phyloP scores from a whole-genome alignment of 2,888 invertebrate species.

The Lithophane leautieri region DNA sequence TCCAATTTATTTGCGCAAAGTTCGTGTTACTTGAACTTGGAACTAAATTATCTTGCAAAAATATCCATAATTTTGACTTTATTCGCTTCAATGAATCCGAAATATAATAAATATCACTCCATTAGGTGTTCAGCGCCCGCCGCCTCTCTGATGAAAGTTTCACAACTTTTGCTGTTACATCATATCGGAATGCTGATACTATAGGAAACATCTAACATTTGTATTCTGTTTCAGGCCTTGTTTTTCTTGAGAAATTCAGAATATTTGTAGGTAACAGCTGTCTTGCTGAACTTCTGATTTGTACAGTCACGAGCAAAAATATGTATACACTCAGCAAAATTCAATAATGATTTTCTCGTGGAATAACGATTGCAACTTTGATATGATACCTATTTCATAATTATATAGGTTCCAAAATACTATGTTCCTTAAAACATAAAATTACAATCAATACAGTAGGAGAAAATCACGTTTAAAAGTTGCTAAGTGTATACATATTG shows the following conservation, averaged over 20 bases:
- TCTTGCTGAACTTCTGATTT: conserved; percentile 6
- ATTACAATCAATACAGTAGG: too few relatives aligned
- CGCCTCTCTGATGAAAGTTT: conserved; percentile 35
- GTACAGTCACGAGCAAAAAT: too few relatives aligned
- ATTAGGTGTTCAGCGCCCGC: conserved; percentile 41
- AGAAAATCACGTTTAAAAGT: too few relatives aligned
- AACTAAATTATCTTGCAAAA: conserved; percentile 43
- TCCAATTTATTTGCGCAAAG: conserved; percentile 37
- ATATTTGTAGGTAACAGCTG: conserved; percentile 46
- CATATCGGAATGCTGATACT: conserved; percentile 39
- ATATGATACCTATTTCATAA: too few relatives aligned
- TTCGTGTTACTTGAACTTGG: conserved; percentile 28
- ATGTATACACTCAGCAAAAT: too few relatives aligned
- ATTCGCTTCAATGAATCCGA: conserved; percentile 32
- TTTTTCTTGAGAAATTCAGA: conserved; percentile 35
- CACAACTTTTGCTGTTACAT: conserved; percentile 48
- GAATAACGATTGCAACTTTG: too few relatives aligned
- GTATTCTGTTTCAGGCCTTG: conserved; percentile 37
- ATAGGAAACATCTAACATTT: conserved; percentile 19
- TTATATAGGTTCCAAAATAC: too few relatives aligned
- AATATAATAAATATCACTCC: conserved; percentile 51
- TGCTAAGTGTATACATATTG: too few relatives aligned
- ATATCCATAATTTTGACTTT: conserved; percentile 44
- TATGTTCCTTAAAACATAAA: too few relatives aligned
- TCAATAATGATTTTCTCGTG: too few relatives aligned